These are phyloP conservation scores for Xestia ashworthii DNA, from an alignment of 2,888 invertebrate genomes.

Conservation along the genomic window DNA sequence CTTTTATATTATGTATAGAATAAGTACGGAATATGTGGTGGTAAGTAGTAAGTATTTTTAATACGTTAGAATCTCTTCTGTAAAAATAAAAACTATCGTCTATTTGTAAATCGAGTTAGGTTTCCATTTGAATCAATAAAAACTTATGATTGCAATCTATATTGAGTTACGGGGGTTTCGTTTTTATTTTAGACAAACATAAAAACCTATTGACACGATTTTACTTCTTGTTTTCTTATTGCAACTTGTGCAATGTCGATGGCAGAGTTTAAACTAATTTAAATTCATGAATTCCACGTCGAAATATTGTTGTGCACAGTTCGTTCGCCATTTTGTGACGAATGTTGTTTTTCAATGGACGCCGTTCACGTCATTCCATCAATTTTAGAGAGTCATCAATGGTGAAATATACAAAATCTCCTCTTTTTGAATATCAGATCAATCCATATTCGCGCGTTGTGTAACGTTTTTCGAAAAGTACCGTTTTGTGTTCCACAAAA, in stretches of 20 bases:
- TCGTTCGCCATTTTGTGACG: constrained; percentile 48
- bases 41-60: not conserved
- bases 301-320: constrained; percentile 50
- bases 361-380: constrained; percentile 52
- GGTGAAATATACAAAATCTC: constrained; percentile 58
- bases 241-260: constrained; percentile 55
- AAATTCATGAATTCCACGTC: constrained; percentile 53
- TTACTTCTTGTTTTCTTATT: constrained; percentile 37
- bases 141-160: constrained; percentile 42
- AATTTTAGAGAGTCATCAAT: constrained; percentile 52
- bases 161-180: constrained; percentile 19
- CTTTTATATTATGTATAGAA: too few relatives aligned
- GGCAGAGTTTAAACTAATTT: constrained; percentile 40
- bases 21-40: too few relatives aligned
- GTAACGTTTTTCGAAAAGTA: constrained; percentile 56
- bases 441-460: constrained; percentile 48
- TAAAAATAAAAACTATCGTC: constrained; percentile 4
- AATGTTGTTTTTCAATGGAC: constrained; percentile 62
- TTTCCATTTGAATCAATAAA: constrained; percentile 42
- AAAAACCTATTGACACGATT: constrained; percentile 52
- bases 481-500: constrained; percentile 44
- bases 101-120: constrained; percentile 36
- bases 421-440: constrained; percentile 50
- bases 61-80: not conserved
- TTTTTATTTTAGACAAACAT: constrained; percentile 35